Conservation (phyloP, 2,888 invertebrate species). For the Eilema caniola region DNA sequence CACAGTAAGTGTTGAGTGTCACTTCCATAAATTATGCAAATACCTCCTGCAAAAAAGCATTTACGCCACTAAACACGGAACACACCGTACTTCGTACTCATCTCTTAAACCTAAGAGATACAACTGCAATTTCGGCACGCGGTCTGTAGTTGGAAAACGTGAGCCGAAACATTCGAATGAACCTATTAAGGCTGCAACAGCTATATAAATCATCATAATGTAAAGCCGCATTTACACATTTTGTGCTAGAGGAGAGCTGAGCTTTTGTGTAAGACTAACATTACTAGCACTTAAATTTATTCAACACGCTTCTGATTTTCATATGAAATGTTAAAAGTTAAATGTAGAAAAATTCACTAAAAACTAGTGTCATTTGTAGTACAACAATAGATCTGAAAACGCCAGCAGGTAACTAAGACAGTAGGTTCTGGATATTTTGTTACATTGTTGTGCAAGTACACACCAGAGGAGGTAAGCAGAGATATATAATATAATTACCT, state of each 20-base stretch:
- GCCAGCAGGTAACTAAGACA: not conserved
- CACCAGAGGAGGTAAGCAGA: not conserved
- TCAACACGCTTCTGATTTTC: not conserved
- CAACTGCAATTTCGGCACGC: slow-evolving; percentile 28
- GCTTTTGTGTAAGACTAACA: slow-evolving; percentile 14
- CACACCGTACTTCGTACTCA: slow-evolving; percentile 21
- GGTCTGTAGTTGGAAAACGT: slow-evolving; percentile 38
- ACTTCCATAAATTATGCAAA: slow-evolving; percentile 50
- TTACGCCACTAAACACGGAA: slow-evolving; percentile 22
- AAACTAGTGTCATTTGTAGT: not conserved
- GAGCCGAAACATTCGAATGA: slow-evolving; percentile 51
- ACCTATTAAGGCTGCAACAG: slow-evolving; percentile 52
- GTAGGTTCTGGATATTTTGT: not conserved
- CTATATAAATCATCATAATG: slow-evolving; percentile 62
- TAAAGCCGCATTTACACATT: slow-evolving; percentile 17
- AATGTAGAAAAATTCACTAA: not conserved
- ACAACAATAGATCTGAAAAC: not conserved
- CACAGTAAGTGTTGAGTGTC: slow-evolving; percentile 39
- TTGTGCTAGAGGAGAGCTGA: slow-evolving; percentile 12
- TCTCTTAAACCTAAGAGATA: slow-evolving; percentile 23
- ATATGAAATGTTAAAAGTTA: not conserved
- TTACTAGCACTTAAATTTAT: slow-evolving; percentile 11
- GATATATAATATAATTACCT: not conserved
- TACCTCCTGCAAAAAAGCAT: slow-evolving; percentile 42
- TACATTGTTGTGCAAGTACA: too few species aligned